Evolutionary conservation across 1,140 invertebrate genomes (phyloP).

Genomic region (Drosophila guanche): DNA sequence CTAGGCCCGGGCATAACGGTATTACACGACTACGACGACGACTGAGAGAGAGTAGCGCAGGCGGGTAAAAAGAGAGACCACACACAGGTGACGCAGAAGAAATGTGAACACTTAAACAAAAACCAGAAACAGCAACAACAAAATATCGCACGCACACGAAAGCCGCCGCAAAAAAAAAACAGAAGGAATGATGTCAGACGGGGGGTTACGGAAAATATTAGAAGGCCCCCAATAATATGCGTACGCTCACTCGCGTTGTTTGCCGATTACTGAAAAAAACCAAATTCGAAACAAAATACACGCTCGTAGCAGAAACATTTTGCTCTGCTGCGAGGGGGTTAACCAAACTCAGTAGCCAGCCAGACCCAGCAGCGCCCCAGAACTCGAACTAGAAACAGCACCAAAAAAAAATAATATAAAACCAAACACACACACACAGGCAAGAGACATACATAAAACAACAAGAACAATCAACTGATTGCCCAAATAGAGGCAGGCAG

Average conservation of each 20-base stretch:
- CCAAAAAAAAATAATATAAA: not conserved
- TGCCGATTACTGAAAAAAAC: conserved; percentile 69
- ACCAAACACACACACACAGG: conserved; percentile 15
- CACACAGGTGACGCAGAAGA: not conserved
- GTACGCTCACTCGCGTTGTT: conserved; percentile 70
- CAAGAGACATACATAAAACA: conserved; percentile 21
- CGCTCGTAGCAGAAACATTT: conserved; percentile 31
- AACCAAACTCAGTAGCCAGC: conserved; percentile 11
- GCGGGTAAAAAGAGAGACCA: conserved; percentile 10
- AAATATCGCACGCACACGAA: conserved; percentile 13
- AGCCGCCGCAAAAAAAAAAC: conserved; percentile 10
- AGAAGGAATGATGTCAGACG: conserved; percentile 40
- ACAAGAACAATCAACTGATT: conserved; percentile 46
- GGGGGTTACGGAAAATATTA: conserved; percentile 18
- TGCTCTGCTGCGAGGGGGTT: conserved; percentile 17
- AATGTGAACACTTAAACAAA: conserved; percentile 17
- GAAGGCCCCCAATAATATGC: conserved; percentile 56
- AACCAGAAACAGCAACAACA: conserved; percentile 3
- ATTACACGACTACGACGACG: too few species aligned
- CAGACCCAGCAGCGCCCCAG: not conserved
- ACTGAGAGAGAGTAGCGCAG: not conserved
- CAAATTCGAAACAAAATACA: conserved; percentile 37
- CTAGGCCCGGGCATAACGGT: conserved; percentile 30
- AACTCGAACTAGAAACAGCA: too few species aligned
- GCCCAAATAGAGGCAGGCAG: conserved; percentile 43